Evolutionary conservation across 1,140 invertebrate genomes (phyloP), one percentile per base, ranked within the genome.

Genomic region (Macrobrachium rosenbergii): DNA sequence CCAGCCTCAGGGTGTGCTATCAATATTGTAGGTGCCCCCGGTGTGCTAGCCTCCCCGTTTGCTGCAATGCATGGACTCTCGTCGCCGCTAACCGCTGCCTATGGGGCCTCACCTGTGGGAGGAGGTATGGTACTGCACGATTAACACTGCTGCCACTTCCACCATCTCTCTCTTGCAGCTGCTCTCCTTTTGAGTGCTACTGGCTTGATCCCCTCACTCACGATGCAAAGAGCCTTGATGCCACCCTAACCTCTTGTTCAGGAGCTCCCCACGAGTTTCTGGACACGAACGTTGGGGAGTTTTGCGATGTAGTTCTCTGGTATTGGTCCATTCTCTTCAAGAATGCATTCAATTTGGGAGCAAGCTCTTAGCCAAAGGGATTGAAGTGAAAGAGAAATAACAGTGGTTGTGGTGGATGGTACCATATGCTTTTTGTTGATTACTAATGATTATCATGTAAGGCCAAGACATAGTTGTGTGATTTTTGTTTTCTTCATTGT

Each of bases 11-110:
- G 87, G 87, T 88, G 87, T 88, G 87, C 87, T 88, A 88, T 88
- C 82, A 83, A 88, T 83, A 88, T 88, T 91, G 89, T 93, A 94
- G 95, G 95, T 91, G 94, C 94, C 90, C 95, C 95, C 69, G 95
- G 96, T 90, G 96, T 97, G 73, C 93, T 98, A 91, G 94, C 95
- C 79, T 96, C 96, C 81, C 96, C 97, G 67, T 97, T 97, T 91
- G 95, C 92, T 90, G 93, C 93, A 90, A 94, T 95, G 93, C 95
- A 94, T 91, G 95, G 93, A 89, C 92, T 95, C 89, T 95, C 94
- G 89, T 95, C 94, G 89, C 95, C 94, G 89, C 93, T 94, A 92
- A 95, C 93, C 91, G 90, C 92, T 88, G 94, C 94, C 16, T 95
- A 95, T 91, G 94, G 94, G 88, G 93, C 93, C 19, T 93, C 94